Conservation (phyloP, 2,888 invertebrate species). For the Globia sparganii region DNA sequence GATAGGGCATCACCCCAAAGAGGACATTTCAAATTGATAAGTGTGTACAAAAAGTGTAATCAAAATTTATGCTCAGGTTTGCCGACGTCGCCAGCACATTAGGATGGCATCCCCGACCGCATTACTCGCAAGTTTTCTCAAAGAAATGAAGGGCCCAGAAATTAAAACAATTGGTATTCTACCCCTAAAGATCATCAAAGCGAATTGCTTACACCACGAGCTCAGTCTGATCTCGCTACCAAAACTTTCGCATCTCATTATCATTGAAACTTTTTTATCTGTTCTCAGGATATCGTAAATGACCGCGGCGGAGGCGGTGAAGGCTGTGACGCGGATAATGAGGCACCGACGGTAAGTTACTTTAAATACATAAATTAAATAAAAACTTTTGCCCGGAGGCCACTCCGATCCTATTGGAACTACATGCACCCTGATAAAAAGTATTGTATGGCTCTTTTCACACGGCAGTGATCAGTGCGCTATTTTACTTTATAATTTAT, state of each 20-base stretch:
- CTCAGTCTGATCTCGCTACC: not conserved
- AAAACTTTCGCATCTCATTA: not conserved
- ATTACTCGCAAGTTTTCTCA: not conserved
- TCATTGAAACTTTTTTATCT: constrained; percentile 48
- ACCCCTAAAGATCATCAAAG: not conserved
- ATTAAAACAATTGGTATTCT: not conserved
- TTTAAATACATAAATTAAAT: not conserved
- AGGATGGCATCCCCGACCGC: not conserved
- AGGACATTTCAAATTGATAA: not conserved
- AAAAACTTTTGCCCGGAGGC: not conserved
- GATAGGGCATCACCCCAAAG: too few relatives aligned
- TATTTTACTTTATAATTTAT: not conserved
- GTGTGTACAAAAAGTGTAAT: constrained; percentile 7
- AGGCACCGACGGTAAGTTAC: constrained; percentile 78
- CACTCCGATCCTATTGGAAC: not conserved
- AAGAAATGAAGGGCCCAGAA: not conserved
- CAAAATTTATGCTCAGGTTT: constrained; percentile 16
- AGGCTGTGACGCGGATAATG: constrained; percentile 79
- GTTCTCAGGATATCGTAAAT: constrained; percentile 84
- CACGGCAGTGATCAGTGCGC: not conserved
- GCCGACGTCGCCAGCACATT: not conserved
- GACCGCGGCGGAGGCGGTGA: constrained; percentile 87
- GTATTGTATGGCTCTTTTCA: not conserved
- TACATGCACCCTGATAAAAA: not conserved
- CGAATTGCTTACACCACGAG: not conserved